phyloP scores from a whole-genome alignment of 2,888 invertebrate genomes.

The Exocentrus adspersus region DNA sequence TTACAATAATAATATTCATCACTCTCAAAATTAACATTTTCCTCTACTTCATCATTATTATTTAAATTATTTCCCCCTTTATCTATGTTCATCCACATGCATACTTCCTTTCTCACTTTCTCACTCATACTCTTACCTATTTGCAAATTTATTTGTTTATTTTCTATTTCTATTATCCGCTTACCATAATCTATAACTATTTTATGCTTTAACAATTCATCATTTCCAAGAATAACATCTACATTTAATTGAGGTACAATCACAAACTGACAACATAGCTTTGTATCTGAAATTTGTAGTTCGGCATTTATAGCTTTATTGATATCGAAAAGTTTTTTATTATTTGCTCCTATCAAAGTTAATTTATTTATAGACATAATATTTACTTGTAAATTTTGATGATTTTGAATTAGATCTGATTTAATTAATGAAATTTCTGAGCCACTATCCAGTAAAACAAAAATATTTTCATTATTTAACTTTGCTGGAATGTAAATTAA shows the following conservation, averaged over 20 bases:
- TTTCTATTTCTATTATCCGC: neutral
- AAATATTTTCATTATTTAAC: neutral
- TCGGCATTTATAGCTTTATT: neutral
- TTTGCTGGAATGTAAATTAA: neutral
- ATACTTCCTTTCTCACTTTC: neutral
- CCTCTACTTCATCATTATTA: no score
- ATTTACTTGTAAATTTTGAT: neutral
- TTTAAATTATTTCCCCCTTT: no score
- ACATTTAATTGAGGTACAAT: neutral
- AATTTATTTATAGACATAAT: conserved; percentile 2
- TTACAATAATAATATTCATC: neutral
- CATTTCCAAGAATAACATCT: neutral
- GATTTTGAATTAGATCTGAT: neutral
- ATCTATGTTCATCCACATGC: no score
- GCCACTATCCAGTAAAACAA: neutral
- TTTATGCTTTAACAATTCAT: neutral
- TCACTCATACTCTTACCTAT: neutral
- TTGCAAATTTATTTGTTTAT: neutral
- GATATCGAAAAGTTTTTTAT: neutral
- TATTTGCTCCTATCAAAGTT: conserved; percentile 14
- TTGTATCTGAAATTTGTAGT: neutral
- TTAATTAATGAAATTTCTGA: neutral
- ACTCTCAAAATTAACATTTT: no score
- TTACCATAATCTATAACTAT: neutral
- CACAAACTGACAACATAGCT: neutral